Evolutionary conservation across 35 echinoderm and acorn worm species (phyloP), one percentile per base, ranked within the genome.

Genomic region (Diadema setosum): DNA sequence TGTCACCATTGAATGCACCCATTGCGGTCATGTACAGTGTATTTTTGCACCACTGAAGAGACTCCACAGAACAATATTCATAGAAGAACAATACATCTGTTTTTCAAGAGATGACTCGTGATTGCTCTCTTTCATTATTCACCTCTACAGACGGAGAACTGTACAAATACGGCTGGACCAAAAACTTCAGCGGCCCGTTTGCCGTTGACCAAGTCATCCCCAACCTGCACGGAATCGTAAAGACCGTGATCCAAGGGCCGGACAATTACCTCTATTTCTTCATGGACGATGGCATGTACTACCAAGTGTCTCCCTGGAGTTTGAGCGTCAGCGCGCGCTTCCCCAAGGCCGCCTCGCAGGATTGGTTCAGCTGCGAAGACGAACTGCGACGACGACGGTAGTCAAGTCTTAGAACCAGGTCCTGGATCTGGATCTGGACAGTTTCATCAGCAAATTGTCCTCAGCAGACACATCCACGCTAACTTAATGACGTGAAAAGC

Each of bases 261-360:
- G 91, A 93, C 39, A 93, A 87, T 56, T 93, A 93, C 30, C 65
- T 93, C 3, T 93, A 93, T 40, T 93, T 93, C 45, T 93, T 93
- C 80, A 87, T 69, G 42, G 56, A 87, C 5, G 34, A 52, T 32
- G 52, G 82, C 24, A 40, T 20, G 29, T 93, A 93, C 48, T 93
- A 81, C 65, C 91, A 93, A 46, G 75, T 81, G 11, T 78, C 65
- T 29, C 91, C 84, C 1, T 93, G 84, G 85, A 93, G 42, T 6
- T 87, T 93, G 25, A 83, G 27, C 31, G 5, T 65, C 11, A 93
- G 85, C 46, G 50, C 69, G 5, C 42, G 85, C 44, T 93, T 58
- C 45, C 91, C 91, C 4, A 86, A 26, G 44, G 75, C 18, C n/a
- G 61, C 78, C 5, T 45, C 42, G 6, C 44, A 82, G 11, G 91